Conservation (phyloP, 2,888 invertebrate genomes). For the Ernsta delagoae region DNA sequence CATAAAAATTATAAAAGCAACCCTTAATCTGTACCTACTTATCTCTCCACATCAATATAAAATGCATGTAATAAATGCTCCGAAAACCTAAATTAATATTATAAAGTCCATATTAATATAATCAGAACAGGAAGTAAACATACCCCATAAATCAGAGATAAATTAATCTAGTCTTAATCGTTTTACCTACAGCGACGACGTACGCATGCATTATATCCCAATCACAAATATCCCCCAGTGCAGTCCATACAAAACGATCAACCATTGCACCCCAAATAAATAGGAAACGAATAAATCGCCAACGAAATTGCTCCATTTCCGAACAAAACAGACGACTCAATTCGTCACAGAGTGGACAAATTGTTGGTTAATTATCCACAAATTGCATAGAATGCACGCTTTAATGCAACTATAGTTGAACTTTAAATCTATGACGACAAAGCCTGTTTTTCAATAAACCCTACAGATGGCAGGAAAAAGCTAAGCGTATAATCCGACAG, state of each 20-base stretch:
- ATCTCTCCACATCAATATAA: no score
- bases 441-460: constrained; percentile 24
- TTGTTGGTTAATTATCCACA: constrained; percentile 48
- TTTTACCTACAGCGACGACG: constrained; percentile 68
- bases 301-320: constrained; percentile 78
- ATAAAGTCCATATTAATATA: not conserved
- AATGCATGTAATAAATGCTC: no score
- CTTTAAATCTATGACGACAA: constrained; percentile 25
- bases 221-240: constrained; percentile 30
- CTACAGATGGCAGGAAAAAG: constrained; percentile 3
- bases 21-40: no score
- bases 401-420: constrained; percentile 27
- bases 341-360: constrained; percentile 68
- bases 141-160: constrained; percentile 1
- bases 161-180: constrained; percentile 49
- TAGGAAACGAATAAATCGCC: constrained; percentile 72
- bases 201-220: constrained; percentile 61
- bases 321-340: constrained; percentile 67
- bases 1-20: no score
- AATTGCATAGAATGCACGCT: constrained; percentile 37
- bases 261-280: constrained; percentile 65
- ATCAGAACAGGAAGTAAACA: not conserved
- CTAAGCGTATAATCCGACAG: constrained; percentile 47
- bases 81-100: not conserved
- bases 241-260: constrained; percentile 58